Base-by-base conservation (phyloP, 2,888 invertebrate genomes). In the Agriopis leucophaearia region DNA sequence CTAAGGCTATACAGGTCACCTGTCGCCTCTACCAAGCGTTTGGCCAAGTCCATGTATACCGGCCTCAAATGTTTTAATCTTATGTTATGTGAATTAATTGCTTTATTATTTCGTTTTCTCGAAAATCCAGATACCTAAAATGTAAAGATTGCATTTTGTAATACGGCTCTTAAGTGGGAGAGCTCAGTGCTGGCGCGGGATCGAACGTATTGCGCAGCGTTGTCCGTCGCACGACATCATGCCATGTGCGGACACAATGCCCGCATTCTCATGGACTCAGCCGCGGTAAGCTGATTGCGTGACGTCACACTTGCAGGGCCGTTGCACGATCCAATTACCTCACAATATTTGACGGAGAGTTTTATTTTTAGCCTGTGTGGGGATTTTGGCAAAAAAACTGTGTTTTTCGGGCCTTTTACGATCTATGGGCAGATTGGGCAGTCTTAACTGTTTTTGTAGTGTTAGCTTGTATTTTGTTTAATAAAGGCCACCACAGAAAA, bases 271-370 rank as follows among this genome's bases (percentile, higher is more conserved):
- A 94, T 93, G 93, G 90, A 90, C 89, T 88, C 87, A 87, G 88
- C 85, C 88, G 81, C 88, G 86, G 89, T 94, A 94, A 94, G 94
- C 94, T 93, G 94, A 94, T 94, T 94, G 92, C 90, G 90, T 93
- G 91, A 90, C 94, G 92, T 91, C 92, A 94, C 84, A 86, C 81
- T 68, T 70, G 77, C 78, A 78, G 80, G 83, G 76, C 77, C 75
- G 70, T 60, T 82, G 78, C 84, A 81, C 82, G 79, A 70, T 78
- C 74, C 78, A 79, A 80, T 82, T 78, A 78, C 74, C 72, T 72
- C 73, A 73, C 71, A 70, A 70, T 73, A 71, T 68, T 68, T 59
- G 48, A 42, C 50, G 52, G 54, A 12, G 12, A 38, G 56, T 69
- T 66, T 68, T 66, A 58, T 63, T 54, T 57, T 58, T 50, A 13